These are phyloP conservation scores for Phania funesta DNA, from an alignment of 2,888 invertebrate species.

Conservation along the genomic window DNA sequence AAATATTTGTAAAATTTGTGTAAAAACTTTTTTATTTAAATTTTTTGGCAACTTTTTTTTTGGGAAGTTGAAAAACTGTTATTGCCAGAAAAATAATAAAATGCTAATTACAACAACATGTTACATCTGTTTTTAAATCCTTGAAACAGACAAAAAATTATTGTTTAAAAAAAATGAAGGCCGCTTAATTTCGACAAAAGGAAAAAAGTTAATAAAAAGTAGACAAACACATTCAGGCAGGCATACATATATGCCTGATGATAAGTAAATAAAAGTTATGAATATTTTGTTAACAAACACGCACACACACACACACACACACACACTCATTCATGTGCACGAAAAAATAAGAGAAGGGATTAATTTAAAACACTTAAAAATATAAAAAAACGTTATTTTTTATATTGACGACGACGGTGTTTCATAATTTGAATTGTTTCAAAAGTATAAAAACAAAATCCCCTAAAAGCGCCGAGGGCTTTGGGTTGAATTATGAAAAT, in stretches of 20 bases:
- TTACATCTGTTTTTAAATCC: conserved; percentile 49
- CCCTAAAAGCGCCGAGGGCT: background rate
- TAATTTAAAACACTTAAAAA: conserved; percentile 29
- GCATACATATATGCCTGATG: conserved; percentile 36
- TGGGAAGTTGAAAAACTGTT: background rate
- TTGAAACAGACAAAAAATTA: conserved; percentile 24
- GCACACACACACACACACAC: background rate
- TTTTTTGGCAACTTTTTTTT: conserved; percentile 36
- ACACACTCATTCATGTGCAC: background rate
- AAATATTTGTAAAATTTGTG: conserved; percentile 47
- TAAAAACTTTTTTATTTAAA: conserved; percentile 45
- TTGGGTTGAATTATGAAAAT: background rate
- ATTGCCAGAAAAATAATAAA: conserved; percentile 54
- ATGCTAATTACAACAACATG: conserved; percentile 67
- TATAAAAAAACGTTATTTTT: background rate
- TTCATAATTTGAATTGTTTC: conserved; percentile 48
- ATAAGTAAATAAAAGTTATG: conserved; percentile 63
- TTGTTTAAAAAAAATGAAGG: background rate
- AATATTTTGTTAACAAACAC: conserved; percentile 48
- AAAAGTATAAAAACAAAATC: conserved; percentile 25
- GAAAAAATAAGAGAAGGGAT: conserved; percentile 21
- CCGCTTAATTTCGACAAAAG: background rate
- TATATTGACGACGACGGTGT: conserved; percentile 6
- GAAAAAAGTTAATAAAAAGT: conserved; percentile 29
- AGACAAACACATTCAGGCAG: background rate